A percentile compares a stretch with the other conserved stretches of the same genome.
Evolutionary conservation across 2,888 invertebrate species (phyloP).

Genomic region (Lithophane ornitopus): DNA sequence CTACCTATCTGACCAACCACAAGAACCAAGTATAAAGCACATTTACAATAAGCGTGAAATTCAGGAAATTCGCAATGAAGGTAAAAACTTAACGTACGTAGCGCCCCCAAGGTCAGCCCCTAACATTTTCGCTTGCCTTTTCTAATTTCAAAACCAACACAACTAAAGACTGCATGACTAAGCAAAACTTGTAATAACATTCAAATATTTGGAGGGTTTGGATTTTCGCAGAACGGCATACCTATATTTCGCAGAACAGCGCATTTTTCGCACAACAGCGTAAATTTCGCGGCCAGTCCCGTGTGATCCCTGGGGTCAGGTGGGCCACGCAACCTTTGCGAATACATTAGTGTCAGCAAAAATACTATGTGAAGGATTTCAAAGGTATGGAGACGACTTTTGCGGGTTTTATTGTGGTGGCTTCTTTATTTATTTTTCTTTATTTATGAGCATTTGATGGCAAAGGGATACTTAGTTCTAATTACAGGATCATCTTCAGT

Average conservation of each 20-base stretch:
- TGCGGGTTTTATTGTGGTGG: background rate
- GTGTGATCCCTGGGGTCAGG: slow-evolving; percentile 51
- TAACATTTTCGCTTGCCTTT: slow-evolving; percentile 14
- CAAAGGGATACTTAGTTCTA: background rate
- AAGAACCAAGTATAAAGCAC: background rate
- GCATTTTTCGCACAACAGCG: slow-evolving; percentile 32
- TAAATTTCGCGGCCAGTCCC: slow-evolving; percentile 38
- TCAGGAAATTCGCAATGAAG: slow-evolving; percentile 3
- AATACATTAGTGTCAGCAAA: slow-evolving; percentile 63
- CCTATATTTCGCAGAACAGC: slow-evolving; percentile 26
- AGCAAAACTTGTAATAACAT: slow-evolving; percentile 57
- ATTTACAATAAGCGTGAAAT: background rate
- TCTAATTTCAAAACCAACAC: slow-evolving; percentile 40
- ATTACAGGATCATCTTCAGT: background rate
- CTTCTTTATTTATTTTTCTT: background rate
- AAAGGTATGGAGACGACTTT: slow-evolving; percentile 28
- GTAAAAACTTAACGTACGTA: background rate
- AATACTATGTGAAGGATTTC: slow-evolving; percentile 30
- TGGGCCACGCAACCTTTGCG: slow-evolving; percentile 52
- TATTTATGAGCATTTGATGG: background rate
- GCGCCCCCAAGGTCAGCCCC: slow-evolving; percentile 20
- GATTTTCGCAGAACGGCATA: slow-evolving; percentile 11
- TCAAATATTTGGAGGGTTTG: slow-evolving; percentile 53
- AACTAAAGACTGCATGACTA: slow-evolving; percentile 26
- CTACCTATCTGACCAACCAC: background rate